phyloP scores from a whole-genome alignment of 2,797 vertebrate species.

The Onychomys leucogaster region DNA sequence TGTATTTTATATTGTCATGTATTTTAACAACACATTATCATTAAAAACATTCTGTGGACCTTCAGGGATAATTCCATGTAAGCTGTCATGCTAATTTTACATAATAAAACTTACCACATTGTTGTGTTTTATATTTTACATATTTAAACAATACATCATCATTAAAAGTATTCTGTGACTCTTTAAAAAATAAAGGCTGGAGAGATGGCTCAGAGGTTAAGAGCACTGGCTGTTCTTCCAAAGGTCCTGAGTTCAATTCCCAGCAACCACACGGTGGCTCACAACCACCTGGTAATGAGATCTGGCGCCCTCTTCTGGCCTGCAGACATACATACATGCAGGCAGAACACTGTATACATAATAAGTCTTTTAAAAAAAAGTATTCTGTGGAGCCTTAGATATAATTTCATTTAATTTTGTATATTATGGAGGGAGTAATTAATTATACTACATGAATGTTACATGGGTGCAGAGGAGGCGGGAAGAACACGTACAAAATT shows the following conservation, averaged over 20 bases:
- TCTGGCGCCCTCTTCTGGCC: no score
- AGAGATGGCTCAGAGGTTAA: no score
- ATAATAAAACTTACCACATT: background rate
- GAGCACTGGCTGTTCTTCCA: no score
- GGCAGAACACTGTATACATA: no score
- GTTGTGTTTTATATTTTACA: background rate
- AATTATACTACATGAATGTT: background rate
- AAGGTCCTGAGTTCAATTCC: no score
- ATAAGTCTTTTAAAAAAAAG: no score
- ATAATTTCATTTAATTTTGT: slow-evolving; percentile 25
- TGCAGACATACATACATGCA: no score
- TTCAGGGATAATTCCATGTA: background rate
- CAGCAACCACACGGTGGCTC: no score
- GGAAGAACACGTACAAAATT: background rate
- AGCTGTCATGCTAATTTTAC: background rate
- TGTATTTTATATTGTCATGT: background rate
- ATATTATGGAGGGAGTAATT: background rate
- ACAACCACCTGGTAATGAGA: no score
- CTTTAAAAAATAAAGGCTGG: no score
- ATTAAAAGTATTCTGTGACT: background rate
- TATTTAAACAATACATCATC: background rate
- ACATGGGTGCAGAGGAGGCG: background rate
- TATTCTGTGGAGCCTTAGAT: background rate
- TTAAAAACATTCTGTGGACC: background rate
- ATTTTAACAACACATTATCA: background rate